A percentile compares a stretch with the other conserved stretches of the same genome.
Evolutionary conservation across 2,797 vertebrate species (phyloP).

Genomic region (Chromobotia macracanthus): DNA sequence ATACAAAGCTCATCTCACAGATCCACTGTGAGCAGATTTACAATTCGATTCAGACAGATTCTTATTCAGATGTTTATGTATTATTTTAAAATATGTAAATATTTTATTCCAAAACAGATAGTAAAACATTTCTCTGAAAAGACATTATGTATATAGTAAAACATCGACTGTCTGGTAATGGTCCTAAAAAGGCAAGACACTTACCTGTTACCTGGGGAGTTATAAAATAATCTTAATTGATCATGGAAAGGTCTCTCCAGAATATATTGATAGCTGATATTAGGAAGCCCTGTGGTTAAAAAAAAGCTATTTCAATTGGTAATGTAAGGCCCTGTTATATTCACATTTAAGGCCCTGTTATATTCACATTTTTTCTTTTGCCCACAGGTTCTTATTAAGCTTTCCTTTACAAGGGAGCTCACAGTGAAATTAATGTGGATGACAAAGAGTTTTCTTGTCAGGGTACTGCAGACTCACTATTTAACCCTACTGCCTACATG

Average conservation of each 20-base stretch:
- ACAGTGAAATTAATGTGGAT: constrained; percentile 49
- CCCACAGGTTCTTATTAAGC: constrained; percentile 57
- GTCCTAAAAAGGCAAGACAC: constrained; percentile 37
- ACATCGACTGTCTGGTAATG: background rate
- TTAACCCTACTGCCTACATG: constrained; percentile 26
- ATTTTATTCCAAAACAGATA: background rate
- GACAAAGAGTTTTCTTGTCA: constrained; percentile 54
- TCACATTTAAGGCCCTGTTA: constrained; percentile 44
- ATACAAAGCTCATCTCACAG: background rate
- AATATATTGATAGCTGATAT: constrained; percentile 47
- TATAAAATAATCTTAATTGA: constrained; percentile 42
- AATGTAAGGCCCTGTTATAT: constrained; percentile 48
- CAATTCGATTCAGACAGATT: too few relatives aligned
- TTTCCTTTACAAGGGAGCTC: constrained; percentile 44
- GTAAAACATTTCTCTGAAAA: constrained; percentile 8
- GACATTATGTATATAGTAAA: constrained; percentile 10
- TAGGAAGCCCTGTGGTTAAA: constrained; percentile 25
- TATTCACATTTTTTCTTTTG: constrained; percentile 41
- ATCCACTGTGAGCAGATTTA: too few relatives aligned
- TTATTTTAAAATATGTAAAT: too few relatives aligned
- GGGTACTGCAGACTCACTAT: constrained; percentile 38
- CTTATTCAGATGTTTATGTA: too few relatives aligned
- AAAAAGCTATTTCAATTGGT: constrained; percentile 54
- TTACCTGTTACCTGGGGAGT: constrained; percentile 22
- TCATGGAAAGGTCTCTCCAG: constrained; percentile 17